Evolutionary conservation across 1,140 invertebrate species (phyloP), one percentile per base, ranked within the genome.

Genomic region (Dryas iulia): DNA sequence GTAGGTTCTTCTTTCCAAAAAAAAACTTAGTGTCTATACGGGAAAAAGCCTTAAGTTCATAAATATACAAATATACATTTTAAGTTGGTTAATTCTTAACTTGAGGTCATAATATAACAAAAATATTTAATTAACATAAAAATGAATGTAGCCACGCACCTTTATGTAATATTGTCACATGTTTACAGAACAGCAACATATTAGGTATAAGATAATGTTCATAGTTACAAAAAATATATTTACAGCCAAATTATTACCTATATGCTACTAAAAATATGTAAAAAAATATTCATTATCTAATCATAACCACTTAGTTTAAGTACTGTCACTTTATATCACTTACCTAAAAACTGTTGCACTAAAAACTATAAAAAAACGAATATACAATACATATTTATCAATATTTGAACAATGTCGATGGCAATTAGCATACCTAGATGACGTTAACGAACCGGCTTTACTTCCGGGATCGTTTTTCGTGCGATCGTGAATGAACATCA

Each of bases 361-460:
- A n/a, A n/a, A n/a, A n/a, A 47, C 1, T 35, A 14, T 35, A 18
- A 47, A 2, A 39, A 39, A 3, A 47, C 10, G 8, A 8, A n/a
- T 25, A 54, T 54, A 54, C 53, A 54, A 54, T 54, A 47, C 39
- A 14, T 47, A 21, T 47, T 47, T 73, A 77, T 70, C 71, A 74
- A 78, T 76, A 77, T 82, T 82, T 75, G 77, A 81, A 74, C 81
- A 83, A 80, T 79, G 79, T 79, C 78, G 76, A 81, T 69, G 75
- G 59, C 79, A 84, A 90, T 89, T 90, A 88, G 80, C 86, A 89
- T 90, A 89, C 76, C 74, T 78, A 80, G 75, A 82, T 85, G 84
- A 89, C 83, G 85, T 86, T 87, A 79, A 86, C 82, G 74, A 86
- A 90, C 86, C 82, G 83, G 84, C 88, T 83, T 75, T 77, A 87